A percentile compares a stretch with the other conserved stretches of the same genome.
phyloP scores from a whole-genome alignment of 2,797 vertebrate genomes.

The Chelmon rostratus region DNA sequence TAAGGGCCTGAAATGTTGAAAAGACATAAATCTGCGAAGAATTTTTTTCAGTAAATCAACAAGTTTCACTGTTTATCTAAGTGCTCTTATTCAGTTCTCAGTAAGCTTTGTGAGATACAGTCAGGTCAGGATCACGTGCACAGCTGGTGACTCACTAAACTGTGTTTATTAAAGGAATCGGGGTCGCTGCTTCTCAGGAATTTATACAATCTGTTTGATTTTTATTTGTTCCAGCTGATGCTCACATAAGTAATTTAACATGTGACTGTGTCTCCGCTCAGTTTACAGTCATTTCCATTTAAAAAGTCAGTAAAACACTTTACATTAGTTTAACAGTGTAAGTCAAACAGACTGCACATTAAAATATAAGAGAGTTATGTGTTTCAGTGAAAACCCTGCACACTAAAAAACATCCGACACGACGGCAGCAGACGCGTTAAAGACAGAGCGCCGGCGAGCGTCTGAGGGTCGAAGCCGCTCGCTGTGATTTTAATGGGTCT shows the following conservation, averaged over 20 bases:
- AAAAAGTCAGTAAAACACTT: neutral
- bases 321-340: slow-evolving; percentile 14
- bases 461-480: slow-evolving; percentile 7
- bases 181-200: neutral
- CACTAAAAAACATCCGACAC: too few species aligned
- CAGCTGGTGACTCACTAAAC: slow-evolving; percentile 7
- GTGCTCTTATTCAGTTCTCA: neutral
- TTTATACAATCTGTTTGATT: neutral
- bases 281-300: slow-evolving; percentile 1
- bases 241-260: neutral
- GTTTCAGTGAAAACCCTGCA: too few species aligned
- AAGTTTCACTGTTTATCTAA: slow-evolving; percentile 29
- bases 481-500: neutral
- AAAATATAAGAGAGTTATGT: too few species aligned
- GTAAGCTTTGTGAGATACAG: slow-evolving; percentile 10
- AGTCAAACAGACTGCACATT: neutral
- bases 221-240: neutral
- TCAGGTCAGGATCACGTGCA: neutral
- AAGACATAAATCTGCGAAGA: slow-evolving; percentile 6
- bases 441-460: neutral
- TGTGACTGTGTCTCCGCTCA: slow-evolving; percentile 7
- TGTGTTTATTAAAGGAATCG: neutral
- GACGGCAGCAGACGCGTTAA: too few species aligned
- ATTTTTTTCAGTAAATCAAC: neutral
- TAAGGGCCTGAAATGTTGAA: slow-evolving; percentile 45